Percentiles rank a stretch among this genome's conserved stretches.
phyloP scores from a whole-genome alignment of 2,113 vertebrate genomes.

The Saccopteryx leptura region DNA sequence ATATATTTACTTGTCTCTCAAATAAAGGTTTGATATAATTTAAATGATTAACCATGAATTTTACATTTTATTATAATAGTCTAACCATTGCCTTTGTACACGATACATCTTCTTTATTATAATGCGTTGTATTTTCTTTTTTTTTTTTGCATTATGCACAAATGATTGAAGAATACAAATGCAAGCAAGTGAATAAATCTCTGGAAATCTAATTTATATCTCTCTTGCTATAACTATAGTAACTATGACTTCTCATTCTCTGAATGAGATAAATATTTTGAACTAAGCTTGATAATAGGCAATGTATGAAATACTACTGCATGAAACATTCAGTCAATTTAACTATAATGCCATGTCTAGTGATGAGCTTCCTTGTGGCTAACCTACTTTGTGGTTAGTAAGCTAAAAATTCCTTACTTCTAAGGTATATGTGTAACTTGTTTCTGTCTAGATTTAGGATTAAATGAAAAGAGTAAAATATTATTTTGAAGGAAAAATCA shows the following conservation, averaged over 20 bases:
- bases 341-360: neutral
- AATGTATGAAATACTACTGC: neutral
- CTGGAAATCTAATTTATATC: neutral
- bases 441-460: conserved; percentile 3
- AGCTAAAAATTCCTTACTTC: neutral
- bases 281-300: neutral
- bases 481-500: neutral
- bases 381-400: neutral
- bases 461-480: conserved; percentile 4
- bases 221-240: neutral
- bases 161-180: neutral
- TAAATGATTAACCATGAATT: neutral
- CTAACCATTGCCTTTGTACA: neutral
- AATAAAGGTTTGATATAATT: neutral
- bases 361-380: conserved; percentile 3
- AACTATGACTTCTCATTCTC: neutral
- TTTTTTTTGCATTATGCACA: neutral
- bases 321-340: neutral
- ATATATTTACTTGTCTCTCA: neutral
- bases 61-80: neutral
- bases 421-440: neutral
- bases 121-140: neutral
- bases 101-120: neutral
- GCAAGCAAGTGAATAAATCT: neutral
- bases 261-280: conserved; percentile 31